Evolutionary conservation across 2,113 vertebrate species (phyloP).

Genomic region (Fulica atra): DNA sequence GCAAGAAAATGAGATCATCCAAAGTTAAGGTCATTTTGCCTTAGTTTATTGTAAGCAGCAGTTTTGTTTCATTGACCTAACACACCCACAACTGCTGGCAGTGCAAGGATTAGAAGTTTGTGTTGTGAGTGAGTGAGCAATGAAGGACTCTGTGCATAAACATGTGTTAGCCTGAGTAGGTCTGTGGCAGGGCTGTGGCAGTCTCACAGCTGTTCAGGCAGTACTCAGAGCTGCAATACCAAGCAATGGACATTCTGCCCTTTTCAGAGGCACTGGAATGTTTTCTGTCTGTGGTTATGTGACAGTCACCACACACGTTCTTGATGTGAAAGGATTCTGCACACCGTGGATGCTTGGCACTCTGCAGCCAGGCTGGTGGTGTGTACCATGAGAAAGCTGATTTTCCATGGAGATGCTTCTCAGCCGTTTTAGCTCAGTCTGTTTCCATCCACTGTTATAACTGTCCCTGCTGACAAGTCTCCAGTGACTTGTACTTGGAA

Average conservation of each 20-base stretch:
- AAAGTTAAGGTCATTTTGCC: not conserved
- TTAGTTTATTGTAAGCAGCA: not conserved
- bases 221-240: not conserved
- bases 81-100: not conserved
- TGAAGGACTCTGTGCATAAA: not conserved
- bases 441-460: not conserved
- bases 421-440: not conserved
- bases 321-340: not conserved
- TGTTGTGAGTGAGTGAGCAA: not conserved
- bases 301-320: not conserved
- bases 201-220: not conserved
- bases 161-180: rapidly evolving
- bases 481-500: not conserved
- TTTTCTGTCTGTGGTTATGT: not conserved
- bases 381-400: not conserved
- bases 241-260: not conserved
- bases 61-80: not conserved
- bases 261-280: not conserved
- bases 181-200: not conserved
- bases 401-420: not conserved
- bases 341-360: rapidly evolving
- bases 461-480: not conserved
- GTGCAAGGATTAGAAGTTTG: not conserved
- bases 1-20: not conserved
- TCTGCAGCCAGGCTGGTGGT: rapidly evolving